Evolutionary conservation across 1,140 invertebrate species (phyloP).

Genomic region (Metaphire vulgaris): DNA sequence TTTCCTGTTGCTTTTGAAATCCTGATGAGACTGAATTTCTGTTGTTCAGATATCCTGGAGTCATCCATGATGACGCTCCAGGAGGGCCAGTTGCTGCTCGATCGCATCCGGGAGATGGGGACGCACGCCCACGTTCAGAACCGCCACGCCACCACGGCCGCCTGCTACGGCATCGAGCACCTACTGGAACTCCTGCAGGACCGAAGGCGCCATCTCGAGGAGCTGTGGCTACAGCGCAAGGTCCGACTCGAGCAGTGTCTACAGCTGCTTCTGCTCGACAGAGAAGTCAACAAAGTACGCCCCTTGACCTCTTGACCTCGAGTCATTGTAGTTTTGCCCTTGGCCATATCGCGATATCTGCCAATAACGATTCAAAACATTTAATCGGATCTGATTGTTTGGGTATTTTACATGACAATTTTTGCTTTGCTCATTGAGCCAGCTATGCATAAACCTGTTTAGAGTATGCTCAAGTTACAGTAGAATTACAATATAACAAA

Average conservation of each 20-base stretch:
- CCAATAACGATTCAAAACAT: no score
- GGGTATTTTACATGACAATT: no score
- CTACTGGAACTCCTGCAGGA: slow-evolving; percentile 64
- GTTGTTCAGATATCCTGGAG: slow-evolving; percentile 62
- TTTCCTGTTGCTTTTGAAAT: not conserved
- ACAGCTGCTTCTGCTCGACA: slow-evolving; percentile 65
- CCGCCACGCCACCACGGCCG: slow-evolving; percentile 52
- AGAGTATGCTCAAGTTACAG: no score
- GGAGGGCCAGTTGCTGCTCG: slow-evolving; percentile 69
- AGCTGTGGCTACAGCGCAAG: slow-evolving; percentile 61
- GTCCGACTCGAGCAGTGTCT: slow-evolving; percentile 68
- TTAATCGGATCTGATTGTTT: no score
- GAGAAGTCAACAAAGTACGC: slow-evolving; percentile 63
- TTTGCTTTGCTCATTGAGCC: no score
- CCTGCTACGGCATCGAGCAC: slow-evolving; percentile 54
- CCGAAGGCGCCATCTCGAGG: slow-evolving; percentile 65
- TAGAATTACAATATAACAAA: no score
- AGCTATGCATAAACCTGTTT: no score
- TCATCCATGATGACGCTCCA: slow-evolving; percentile 68
- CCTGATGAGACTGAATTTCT: not conserved
- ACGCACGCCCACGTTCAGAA: slow-evolving; percentile 50
- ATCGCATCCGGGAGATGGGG: slow-evolving; percentile 55
- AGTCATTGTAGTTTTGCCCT: no score
- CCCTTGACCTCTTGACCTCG: no score
- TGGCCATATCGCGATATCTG: no score